These are phyloP conservation scores for Crenuchus spilurus DNA, from an alignment of 2,797 vertebrate genomes.

Conservation along the genomic window DNA sequence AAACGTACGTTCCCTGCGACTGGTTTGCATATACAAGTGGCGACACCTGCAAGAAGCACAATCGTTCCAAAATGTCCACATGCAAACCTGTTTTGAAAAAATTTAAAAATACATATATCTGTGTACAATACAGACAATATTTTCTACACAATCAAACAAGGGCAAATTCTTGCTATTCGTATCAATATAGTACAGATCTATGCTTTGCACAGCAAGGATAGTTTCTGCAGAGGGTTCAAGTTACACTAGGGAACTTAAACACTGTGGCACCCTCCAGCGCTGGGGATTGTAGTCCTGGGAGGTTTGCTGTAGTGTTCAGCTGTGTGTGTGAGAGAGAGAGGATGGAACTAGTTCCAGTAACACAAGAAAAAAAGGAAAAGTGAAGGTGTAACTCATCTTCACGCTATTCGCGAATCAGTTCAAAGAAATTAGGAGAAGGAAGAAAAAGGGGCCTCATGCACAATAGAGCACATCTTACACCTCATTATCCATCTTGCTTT, in stretches of 20 bases:
- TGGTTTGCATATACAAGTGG: conserved; percentile 52
- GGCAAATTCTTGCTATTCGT: conserved; percentile 65
- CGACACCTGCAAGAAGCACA: conserved; percentile 45
- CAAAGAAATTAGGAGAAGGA: conserved; percentile 26
- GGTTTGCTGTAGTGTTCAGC: conserved; percentile 26
- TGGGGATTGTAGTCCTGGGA: conserved; percentile 4
- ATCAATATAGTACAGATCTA: conserved; percentile 69
- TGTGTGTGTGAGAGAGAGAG: conserved; percentile 10
- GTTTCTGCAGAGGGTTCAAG: conserved; percentile 48
- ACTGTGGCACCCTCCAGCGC: conserved; percentile 49
- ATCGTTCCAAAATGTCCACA: conserved; percentile 53
- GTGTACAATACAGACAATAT: conserved; percentile 68
- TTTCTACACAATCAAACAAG: conserved; percentile 47
- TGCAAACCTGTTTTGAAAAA: conserved; percentile 54
- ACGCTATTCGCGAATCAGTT: not conserved
- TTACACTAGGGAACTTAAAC: conserved; percentile 54
- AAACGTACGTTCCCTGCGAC: conserved; percentile 67
- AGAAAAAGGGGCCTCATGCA: conserved; percentile 31
- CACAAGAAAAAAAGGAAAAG: conserved; percentile 9
- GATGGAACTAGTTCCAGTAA: conserved; percentile 10
- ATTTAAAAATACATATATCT: conserved; percentile 60
- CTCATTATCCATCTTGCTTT: conserved; percentile 1
- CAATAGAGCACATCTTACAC: conserved; percentile 29
- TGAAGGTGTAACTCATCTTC: not conserved
- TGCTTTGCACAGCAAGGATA: conserved; percentile 63